Evolutionary conservation across 2,888 invertebrate species (phyloP), one percentile per base, ranked within the genome.

Genomic region (Ceratothoa steindachneri): DNA sequence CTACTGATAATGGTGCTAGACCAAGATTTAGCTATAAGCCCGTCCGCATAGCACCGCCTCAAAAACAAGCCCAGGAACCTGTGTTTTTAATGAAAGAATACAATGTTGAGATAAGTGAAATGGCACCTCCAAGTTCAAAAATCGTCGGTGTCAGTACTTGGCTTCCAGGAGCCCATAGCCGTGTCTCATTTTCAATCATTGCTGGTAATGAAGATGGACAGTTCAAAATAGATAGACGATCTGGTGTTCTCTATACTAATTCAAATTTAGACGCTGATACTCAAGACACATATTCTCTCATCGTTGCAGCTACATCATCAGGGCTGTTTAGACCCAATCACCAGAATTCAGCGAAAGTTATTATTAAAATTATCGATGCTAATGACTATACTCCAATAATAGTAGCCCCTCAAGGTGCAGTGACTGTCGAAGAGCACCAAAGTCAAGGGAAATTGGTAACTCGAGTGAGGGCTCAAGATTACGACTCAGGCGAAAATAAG

Each of bases 401-500:
- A 80, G 83, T 83, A 70, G 81, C 82, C n/a, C 76, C 89, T 53
- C 79, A 77, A 65, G 80, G 73, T 24, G 75, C 81, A 15, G 90
- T 95, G 4, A 88, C 87, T 82, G 87, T 97, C 52, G 89, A 91
- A 81, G 97, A 97, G 85, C 96, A 96, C 84, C 90, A 93, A 82
- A 90, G 93, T 0, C 88, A 92, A 5, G 95, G 95, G 1, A 90
- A 91, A 0, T 89, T 90, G 9, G 93, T 97, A 0, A 90, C 91
- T 12, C 91, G 90, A 80, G 91, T 97, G 2, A 87, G 89, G 60
- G 97, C 97, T 0, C 89, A 89, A 77, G 97, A 98, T 85, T 89
- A 88, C 19, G 97, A 98, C 84, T 90, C 92, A 0, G 96, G 95
- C 0, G 96, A 97, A 83, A 97, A 96, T 85, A 95, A 95, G 0